Percentiles rank a stretch among this genome's conserved stretches.
phyloP scores from a whole-genome alignment of 2,888 invertebrate species.

The Pharmacophagus antenor region DNA sequence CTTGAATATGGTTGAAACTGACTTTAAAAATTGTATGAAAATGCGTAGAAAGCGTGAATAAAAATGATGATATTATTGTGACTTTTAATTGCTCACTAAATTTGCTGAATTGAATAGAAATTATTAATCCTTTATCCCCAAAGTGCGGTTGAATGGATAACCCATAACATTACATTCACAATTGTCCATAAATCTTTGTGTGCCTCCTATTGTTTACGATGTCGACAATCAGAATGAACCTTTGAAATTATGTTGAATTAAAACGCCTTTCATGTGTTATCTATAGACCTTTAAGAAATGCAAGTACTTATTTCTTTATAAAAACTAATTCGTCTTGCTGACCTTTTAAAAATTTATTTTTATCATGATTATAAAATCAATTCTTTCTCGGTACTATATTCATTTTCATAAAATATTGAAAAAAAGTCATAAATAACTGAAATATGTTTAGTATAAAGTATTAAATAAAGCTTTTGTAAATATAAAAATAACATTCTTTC shows the following conservation, averaged over 20 bases:
- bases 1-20: too few species aligned
- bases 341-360: too few species aligned
- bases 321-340: too few species aligned
- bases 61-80: background rate
- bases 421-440: too few species aligned
- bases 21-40: too few species aligned
- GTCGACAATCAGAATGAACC: constrained; percentile 54
- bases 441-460: too few species aligned
- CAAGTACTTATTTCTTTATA: too few species aligned
- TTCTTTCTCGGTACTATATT: too few species aligned
- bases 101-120: constrained; percentile 35
- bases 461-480: too few species aligned
- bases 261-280: constrained; percentile 25
- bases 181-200: constrained; percentile 76
- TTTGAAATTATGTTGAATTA: constrained; percentile 46
- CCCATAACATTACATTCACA: constrained; percentile 74
- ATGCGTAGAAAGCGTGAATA: background rate
- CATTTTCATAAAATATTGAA: too few species aligned
- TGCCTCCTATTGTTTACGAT: constrained; percentile 71
- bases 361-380: too few species aligned
- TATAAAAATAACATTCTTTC: background rate
- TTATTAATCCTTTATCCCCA: constrained; percentile 56
- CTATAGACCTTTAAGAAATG: too few species aligned
- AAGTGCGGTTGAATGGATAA: constrained; percentile 68
- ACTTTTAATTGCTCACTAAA: background rate